Conservation (phyloP, 2,797 vertebrate species). For the Garrulus glandarius region DNA sequence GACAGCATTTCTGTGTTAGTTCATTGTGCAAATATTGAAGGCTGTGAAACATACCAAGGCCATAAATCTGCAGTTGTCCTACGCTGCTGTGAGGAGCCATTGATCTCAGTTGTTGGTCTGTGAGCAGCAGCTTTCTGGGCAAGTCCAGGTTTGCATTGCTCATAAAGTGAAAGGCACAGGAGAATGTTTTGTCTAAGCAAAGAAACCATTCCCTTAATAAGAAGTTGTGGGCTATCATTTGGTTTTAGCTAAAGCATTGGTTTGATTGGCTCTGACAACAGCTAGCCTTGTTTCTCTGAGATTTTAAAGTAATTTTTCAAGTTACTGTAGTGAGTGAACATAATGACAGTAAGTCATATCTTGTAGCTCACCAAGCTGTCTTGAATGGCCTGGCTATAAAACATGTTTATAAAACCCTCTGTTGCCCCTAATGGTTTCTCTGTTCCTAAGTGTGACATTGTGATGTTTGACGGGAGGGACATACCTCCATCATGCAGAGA, state of each 20-base stretch:
- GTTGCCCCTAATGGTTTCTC: not conserved
- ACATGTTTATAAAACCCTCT: not conserved
- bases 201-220: not conserved
- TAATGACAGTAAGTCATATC: not conserved
- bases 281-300: not conserved
- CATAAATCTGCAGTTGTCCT: not conserved
- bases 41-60: not conserved
- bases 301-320: not conserved
- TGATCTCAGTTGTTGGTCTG: conserved; percentile 15
- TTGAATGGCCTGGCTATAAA: not conserved
- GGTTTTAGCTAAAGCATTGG: not conserved
- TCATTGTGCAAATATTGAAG: not conserved
- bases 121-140: not conserved
- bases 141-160: conserved; percentile 13
- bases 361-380: not conserved
- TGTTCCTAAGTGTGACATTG: not conserved
- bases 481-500: not conserved
- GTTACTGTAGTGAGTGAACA: not conserved
- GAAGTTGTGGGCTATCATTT: not conserved
- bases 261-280: not conserved
- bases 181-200: not conserved
- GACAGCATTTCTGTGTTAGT: not conserved
- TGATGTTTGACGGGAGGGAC: rapidly evolving
- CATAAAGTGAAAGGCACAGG: not conserved
- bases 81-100: not conserved